phyloP scores from a whole-genome alignment of 1,140 invertebrate species.

The Orius laevigatus region DNA sequence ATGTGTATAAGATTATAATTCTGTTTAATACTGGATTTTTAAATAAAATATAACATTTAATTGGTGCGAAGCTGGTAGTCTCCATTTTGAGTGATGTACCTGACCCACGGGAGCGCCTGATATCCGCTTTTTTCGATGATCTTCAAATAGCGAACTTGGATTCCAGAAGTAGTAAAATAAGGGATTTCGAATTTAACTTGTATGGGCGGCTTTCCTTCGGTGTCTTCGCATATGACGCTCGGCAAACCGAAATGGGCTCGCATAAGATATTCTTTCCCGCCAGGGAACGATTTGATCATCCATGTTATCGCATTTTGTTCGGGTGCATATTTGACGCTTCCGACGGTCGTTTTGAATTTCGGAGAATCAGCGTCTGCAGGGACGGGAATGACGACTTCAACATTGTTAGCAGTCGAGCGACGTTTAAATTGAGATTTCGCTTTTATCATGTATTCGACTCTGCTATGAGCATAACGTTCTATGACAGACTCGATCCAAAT shows the following conservation, averaged over 20 bases:
- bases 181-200: slow-evolving; percentile 99
- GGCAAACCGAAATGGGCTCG: slow-evolving; percentile 97
- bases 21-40: too few relatives aligned
- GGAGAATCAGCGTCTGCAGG: slow-evolving; percentile 96
- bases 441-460: slow-evolving; percentile 99
- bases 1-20: too few relatives aligned
- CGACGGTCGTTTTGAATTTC: slow-evolving; percentile 97
- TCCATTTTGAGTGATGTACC: slow-evolving; percentile 99
- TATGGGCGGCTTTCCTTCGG: slow-evolving; percentile 94
- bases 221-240: slow-evolving; percentile 87
- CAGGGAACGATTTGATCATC: slow-evolving; percentile 99
- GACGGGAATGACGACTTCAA: slow-evolving; percentile 97
- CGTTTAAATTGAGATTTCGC: slow-evolving; percentile 98
- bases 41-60: slow-evolving; percentile 33
- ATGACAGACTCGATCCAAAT: slow-evolving; percentile 99
- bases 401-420: slow-evolving; percentile 95
- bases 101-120: slow-evolving; percentile 96
- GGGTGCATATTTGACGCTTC: slow-evolving; percentile 93
- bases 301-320: slow-evolving; percentile 96
- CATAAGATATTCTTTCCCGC: slow-evolving; percentile 99
- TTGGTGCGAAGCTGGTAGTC: slow-evolving; percentile 96
- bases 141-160: slow-evolving; percentile 95
- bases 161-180: slow-evolving; percentile 98
- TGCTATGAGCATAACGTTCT: slow-evolving; percentile 92
- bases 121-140: slow-evolving; percentile 99